These are phyloP conservation scores for Caretta caretta DNA, from an alignment of 2,113 vertebrate species.

Conservation along the genomic window DNA sequence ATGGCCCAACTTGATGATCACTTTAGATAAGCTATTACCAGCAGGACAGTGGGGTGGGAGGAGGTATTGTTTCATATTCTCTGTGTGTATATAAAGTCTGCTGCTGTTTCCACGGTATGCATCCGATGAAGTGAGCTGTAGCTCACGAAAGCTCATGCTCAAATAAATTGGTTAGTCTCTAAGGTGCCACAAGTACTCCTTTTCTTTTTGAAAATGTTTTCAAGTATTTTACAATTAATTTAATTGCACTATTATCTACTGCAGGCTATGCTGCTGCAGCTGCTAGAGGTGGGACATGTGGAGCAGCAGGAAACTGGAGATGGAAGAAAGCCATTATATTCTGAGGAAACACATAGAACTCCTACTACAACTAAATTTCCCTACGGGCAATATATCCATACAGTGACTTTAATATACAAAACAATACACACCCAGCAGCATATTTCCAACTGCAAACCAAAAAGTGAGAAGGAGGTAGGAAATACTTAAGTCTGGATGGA, in stretches of 20 bases:
- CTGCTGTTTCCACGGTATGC: no score
- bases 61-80: no score
- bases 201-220: no score
- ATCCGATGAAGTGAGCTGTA: no score
- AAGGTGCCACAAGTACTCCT: no score
- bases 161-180: no score
- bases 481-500: background rate
- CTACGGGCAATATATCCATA: background rate
- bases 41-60: no score
- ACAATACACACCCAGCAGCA: background rate
- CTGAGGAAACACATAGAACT: background rate
- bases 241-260: background rate
- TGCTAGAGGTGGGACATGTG: background rate
- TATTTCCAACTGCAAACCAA: constrained; percentile 42
- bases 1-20: no score
- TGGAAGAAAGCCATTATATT: constrained; percentile 1
- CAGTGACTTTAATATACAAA: constrained; percentile 38
- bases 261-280: background rate
- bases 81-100: no score
- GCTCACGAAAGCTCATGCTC: no score
- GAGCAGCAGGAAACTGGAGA: background rate
- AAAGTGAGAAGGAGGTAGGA: constrained; percentile 3
- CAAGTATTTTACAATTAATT: background rate
- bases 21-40: no score
- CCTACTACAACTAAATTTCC: constrained; percentile 24